phyloP scores from a whole-genome alignment of 2,888 invertebrate species.

The Tineola bisselliella region DNA sequence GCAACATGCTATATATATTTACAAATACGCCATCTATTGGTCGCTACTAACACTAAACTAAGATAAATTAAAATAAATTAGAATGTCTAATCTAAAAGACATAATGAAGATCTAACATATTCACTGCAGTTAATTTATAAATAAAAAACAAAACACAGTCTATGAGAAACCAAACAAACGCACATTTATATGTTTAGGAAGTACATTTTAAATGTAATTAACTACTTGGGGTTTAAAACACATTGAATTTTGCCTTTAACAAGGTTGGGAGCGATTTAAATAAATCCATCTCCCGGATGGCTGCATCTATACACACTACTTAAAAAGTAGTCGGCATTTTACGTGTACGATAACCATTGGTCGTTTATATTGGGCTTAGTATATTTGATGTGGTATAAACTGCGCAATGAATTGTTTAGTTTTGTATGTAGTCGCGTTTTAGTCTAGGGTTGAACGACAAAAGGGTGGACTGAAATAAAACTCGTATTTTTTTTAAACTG shows the following conservation, averaged over 20 bases:
- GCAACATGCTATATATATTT: no score
- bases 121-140: no score
- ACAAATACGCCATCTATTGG: no score
- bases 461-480: conserved; percentile 19
- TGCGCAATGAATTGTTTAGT: not conserved
- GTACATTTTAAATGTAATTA: not conserved
- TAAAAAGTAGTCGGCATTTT: no score
- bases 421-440: not conserved
- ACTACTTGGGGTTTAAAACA: not conserved
- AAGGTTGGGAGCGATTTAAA: conserved; percentile 2
- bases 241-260: conserved; percentile 3
- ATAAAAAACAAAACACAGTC: not conserved
- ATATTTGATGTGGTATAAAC: not conserved
- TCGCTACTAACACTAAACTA: no score
- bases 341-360: not conserved
- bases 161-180: not conserved
- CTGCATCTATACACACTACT: no score
- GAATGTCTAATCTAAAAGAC: no score
- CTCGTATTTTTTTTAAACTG: conserved; percentile 18
- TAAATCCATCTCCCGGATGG: not conserved
- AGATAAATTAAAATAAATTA: no score
- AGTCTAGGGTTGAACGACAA: conserved; percentile 31
- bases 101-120: no score
- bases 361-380: not conserved
- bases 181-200: not conserved